Conservation (phyloP, 2,797 vertebrate genomes). For the Pelodytes ibericus region DNA sequence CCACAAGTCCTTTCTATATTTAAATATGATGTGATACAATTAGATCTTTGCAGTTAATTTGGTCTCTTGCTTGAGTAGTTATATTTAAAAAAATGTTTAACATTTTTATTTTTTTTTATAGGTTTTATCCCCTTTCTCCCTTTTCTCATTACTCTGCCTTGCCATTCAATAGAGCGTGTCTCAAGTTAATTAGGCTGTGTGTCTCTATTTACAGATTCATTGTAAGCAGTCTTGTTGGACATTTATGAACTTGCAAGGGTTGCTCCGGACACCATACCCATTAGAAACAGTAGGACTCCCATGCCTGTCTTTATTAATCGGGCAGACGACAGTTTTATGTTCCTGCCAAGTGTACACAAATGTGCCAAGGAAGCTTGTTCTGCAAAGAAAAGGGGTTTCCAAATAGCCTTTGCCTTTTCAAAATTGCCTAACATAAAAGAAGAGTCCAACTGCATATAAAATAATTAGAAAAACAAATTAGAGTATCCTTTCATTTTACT, state of each 20-base stretch:
- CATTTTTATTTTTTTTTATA: too few species aligned
- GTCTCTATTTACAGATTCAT: background rate
- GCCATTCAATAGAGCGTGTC: constrained; percentile 19
- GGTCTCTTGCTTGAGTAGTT: too few species aligned
- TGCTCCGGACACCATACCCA: background rate
- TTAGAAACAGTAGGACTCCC: background rate
- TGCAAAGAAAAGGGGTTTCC: background rate
- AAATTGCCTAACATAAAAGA: background rate
- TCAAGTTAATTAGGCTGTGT: constrained; percentile 12
- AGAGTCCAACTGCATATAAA: too few species aligned
- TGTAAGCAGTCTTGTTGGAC: constrained; percentile 1
- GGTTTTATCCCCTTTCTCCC: too few species aligned
- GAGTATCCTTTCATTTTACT: too few species aligned
- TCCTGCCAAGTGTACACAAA: background rate
- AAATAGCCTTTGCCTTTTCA: background rate
- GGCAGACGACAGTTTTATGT: background rate
- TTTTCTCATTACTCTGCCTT: too few species aligned
- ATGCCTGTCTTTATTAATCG: constrained; percentile 2
- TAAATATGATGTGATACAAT: too few species aligned
- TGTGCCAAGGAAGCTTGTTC: constrained; percentile 17
- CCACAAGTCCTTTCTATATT: too few species aligned
- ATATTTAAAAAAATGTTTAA: too few species aligned
- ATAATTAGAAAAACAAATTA: too few species aligned
- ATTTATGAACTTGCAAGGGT: background rate
- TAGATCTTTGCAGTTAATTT: too few species aligned